phyloP scores from a whole-genome alignment of 2,888 invertebrate species.

The Polietes domitor region DNA sequence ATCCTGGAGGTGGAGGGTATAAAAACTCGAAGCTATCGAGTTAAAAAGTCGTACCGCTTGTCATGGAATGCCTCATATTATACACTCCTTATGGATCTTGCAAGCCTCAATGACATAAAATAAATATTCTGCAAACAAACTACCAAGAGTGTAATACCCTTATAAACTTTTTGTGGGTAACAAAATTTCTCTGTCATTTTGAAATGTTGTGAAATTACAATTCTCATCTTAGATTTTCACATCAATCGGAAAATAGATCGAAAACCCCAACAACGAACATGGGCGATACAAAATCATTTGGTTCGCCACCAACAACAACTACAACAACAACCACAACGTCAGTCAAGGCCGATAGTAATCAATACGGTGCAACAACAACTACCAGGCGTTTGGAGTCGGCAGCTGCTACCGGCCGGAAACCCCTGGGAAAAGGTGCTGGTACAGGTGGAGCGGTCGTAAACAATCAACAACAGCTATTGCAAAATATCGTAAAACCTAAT shows the following conservation, averaged over 20 bases:
- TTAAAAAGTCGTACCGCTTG: too few relatives aligned
- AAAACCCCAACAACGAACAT: slow-evolving; percentile 51
- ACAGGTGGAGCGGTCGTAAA: slow-evolving; percentile 20
- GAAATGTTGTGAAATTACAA: background rate
- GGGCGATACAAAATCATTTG: slow-evolving; percentile 54
- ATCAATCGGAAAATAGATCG: background rate
- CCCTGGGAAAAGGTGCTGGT: slow-evolving; percentile 15
- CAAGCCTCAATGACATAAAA: too few relatives aligned
- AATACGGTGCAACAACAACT: slow-evolving; percentile 30
- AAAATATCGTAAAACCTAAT: slow-evolving; percentile 68
- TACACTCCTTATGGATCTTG: too few relatives aligned
- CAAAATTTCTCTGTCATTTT: too few relatives aligned
- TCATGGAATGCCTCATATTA: too few relatives aligned
- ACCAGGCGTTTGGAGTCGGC: slow-evolving; percentile 57
- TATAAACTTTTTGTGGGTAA: too few relatives aligned
- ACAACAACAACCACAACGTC: background rate
- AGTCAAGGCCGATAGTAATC: slow-evolving; percentile 31
- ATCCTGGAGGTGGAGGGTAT: too few relatives aligned
- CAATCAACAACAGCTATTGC: slow-evolving; percentile 56
- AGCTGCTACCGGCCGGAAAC: slow-evolving; percentile 52
- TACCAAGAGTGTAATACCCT: too few relatives aligned
- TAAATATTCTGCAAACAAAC: too few relatives aligned
- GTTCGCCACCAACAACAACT: slow-evolving; percentile 28
- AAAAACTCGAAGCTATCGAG: too few relatives aligned
- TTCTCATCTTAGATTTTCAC: background rate